Base-by-base conservation (phyloP, 2,888 invertebrate species). In the Operophtera brumata region DNA sequence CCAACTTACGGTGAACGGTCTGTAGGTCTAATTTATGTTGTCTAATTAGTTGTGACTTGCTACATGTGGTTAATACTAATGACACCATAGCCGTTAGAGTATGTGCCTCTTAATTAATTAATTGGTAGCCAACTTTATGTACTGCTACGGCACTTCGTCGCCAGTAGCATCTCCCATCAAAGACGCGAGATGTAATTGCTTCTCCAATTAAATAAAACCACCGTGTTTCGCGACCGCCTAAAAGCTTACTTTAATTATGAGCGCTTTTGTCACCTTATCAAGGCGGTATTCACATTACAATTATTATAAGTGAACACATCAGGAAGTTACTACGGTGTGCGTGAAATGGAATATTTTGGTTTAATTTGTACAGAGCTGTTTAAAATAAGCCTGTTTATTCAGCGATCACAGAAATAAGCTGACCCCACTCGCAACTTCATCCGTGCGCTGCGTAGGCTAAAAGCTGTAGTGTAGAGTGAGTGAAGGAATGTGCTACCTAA, bases 301-400 rank as follows among this genome's bases (percentile, higher is more conserved):
- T 54, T 51, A 57, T 49, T 50, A 54, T 54, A 54, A 54, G 12
- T 49, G 49, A 60, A 54, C 46, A 58, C 57, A 56, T 32, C 28
- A 36, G 11, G 8, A 53, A 62, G 59, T 57, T 59, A 57, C 52
- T 51, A 56, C 46, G 37, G 52, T 35, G 46, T 20, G 43, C 52
- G 47, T 39, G 36, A 32, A 39, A 44, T 54, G 37, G 30, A 47
- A 36, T 30, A 45, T 6, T 36, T 36, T 8, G 25, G 34, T 2
- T 11, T 2, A 34, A 34, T 34, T 34, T n/a, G 34, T 2, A 5
- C n/a, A 6, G n/a, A 34, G n/a, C 11, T 11, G 11, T 11, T 34
- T 34, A 4, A 6, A 6, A n/a, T n/a, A 34, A 30, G 10, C 30
- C 8, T 30, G 30, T 30, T 30, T 30, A 30, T 8, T 30, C 30